Base-by-base conservation (phyloP, 2,797 vertebrate species). In the Protosalanx chinensis region DNA sequence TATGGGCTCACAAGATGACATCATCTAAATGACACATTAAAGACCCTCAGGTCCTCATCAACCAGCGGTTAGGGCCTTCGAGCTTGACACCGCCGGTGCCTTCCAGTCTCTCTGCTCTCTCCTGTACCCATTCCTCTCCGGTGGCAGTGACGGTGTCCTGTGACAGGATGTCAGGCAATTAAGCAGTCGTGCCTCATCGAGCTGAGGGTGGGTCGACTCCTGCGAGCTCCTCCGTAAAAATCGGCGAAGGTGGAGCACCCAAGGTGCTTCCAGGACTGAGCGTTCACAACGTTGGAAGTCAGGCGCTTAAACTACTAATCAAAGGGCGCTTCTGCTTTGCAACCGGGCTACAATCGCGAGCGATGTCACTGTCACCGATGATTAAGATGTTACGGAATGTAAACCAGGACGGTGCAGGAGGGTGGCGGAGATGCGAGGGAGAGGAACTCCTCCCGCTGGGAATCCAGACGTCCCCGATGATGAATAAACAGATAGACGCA, bases 161-260 rank as follows among this genome's bases (percentile, higher is more conserved):
- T 88, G 88, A 90, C 90, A 90, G 88, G 88, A 89, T 90, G 89
- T 89, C 89, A 89, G 86, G 87, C 87, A 90, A 92, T 92, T 91
- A 91, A 87, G 90, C 85, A 87, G 87, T 87, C 86, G 88, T 80
- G 90, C 86, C 88, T 89, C 88, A 89, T 88, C 88, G 87, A 88
- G 85, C 86, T 82, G 82, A 87, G 90, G 90, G 85, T 88, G 84
- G 85, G 85, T 82, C 77, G 58, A 20, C 79, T 86, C 82, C 85
- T 85, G 81, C 76, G 76, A 80, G 80, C 83, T 84, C 73, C 46
- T 18, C 62, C 80, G 78, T 61, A 75, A 74, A 80, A 87, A 83
- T 73, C 75, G 6, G 29, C 23, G 65, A 13, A 75, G 82, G 77
- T 82, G 82, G 86, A 73, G 60, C 86, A 76, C 53, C 41, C 76